These are phyloP conservation scores for Zosterops japonicus DNA, from an alignment of 2,113 vertebrate genomes.

Conservation along the genomic window DNA sequence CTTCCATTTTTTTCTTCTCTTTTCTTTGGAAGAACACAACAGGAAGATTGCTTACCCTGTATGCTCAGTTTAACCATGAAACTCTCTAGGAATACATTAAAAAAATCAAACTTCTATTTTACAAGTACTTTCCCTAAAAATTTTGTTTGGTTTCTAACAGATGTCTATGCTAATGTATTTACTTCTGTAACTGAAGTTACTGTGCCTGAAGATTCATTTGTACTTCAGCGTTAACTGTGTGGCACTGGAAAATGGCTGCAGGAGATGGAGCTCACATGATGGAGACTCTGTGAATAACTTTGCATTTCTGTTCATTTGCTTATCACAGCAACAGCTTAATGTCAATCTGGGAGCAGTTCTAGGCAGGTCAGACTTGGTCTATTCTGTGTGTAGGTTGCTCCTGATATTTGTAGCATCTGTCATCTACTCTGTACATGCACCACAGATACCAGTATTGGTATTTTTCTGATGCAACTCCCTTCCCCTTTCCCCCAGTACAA, in stretches of 20 bases:
- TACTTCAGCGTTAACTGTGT: neutral
- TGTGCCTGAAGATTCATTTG: neutral
- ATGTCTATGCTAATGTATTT: neutral
- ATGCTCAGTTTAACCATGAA: neutral
- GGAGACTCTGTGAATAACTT: neutral
- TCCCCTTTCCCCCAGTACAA: neutral
- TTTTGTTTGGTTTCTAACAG: neutral
- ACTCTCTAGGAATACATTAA: neutral
- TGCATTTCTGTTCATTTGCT: neutral
- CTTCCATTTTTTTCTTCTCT: neutral
- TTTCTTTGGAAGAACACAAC: neutral
- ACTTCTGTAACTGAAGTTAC: neutral
- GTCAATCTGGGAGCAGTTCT: neutral
- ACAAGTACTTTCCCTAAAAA: neutral
- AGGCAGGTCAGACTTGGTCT: neutral
- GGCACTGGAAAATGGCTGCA: neutral
- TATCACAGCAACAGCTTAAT: neutral
- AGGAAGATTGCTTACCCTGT: neutral
- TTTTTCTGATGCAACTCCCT: neutral
- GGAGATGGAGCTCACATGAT: neutral
- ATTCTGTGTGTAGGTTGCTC: neutral
- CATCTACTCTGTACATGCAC: neutral
- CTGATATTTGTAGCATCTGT: neutral
- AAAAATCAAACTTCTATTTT: neutral
- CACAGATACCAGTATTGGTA: neutral